Evolutionary conservation across 2,797 vertebrate genomes (phyloP).

Genomic region (Catamblyrhynchus diadema): DNA sequence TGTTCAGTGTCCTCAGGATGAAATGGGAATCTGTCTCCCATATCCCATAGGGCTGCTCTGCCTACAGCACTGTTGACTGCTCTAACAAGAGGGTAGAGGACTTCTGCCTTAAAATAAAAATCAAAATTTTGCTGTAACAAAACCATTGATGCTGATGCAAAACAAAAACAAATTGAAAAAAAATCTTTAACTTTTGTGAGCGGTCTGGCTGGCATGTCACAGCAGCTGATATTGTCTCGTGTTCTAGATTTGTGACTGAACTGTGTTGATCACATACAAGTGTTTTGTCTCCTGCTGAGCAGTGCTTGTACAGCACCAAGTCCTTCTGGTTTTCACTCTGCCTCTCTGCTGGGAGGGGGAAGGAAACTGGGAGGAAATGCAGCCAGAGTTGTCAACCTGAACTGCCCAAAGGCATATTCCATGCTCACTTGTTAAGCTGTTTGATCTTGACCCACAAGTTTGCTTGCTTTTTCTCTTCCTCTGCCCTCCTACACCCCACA

Average conservation of each 20-base stretch:
- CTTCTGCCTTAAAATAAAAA: not conserved
- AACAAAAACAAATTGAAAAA: not conserved
- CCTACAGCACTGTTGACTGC: not conserved
- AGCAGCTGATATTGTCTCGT: fast-evolving
- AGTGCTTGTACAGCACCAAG: not conserved
- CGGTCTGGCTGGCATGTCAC: not conserved
- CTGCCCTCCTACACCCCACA: not conserved
- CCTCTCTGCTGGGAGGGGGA: not conserved
- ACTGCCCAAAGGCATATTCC: not conserved
- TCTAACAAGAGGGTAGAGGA: not conserved
- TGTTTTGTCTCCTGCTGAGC: not conserved
- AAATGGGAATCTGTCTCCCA: not conserved
- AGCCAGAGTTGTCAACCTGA: not conserved
- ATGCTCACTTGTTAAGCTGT: not conserved
- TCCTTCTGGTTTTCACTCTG: not conserved
- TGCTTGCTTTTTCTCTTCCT: not conserved
- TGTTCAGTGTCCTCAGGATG: not conserved
- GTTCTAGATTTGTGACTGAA: not conserved
- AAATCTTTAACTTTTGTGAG: not conserved
- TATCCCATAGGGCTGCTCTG: not conserved
- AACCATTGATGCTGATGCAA: not conserved
- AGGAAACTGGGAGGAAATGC: not conserved
- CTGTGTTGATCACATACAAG: fast-evolving
- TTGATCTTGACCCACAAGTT: not conserved
- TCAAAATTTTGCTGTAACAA: not conserved